These are phyloP conservation scores for Leptodactylus fallax DNA, from an alignment of 2,797 vertebrate species.

Conservation along the genomic window DNA sequence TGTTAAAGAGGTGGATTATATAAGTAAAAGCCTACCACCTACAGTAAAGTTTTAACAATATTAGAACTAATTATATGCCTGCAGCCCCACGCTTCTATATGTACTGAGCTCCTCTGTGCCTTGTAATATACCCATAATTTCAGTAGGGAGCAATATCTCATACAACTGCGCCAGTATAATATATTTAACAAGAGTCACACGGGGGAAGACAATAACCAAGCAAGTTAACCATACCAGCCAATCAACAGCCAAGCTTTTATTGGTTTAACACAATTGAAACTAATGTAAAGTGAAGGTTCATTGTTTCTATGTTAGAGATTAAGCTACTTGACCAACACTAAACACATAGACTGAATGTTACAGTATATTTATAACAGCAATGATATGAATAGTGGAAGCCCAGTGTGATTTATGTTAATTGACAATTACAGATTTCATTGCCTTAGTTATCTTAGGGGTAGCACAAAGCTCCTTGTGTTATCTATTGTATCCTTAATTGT, in stretches of 20 bases:
- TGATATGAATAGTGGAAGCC: neutral
- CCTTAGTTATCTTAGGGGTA: neutral
- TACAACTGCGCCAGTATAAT: neutral
- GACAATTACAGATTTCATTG: constrained; percentile 6
- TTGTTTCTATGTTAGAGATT: neutral
- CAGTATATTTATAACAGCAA: neutral
- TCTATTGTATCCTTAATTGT: constrained; percentile 19
- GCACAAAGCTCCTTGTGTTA: neutral
- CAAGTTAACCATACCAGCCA: neutral
- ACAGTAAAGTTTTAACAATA: neutral
- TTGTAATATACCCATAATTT: neutral
- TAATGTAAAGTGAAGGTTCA: neutral
- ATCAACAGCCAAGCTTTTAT: neutral
- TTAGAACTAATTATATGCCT: neutral
- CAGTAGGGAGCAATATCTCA: neutral
- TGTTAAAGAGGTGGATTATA: neutral
- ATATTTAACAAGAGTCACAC: neutral
- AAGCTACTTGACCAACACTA: neutral
- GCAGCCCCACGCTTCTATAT: neutral
- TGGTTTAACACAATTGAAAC: neutral
- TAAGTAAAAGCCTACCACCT: neutral
- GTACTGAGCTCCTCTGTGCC: neutral
- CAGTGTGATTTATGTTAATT: constrained; percentile 9
- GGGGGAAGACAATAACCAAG: neutral
- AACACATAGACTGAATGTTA: neutral